Conservation (phyloP, 1,140 invertebrate genomes). For the Drosophila punjabiensis region DNA sequence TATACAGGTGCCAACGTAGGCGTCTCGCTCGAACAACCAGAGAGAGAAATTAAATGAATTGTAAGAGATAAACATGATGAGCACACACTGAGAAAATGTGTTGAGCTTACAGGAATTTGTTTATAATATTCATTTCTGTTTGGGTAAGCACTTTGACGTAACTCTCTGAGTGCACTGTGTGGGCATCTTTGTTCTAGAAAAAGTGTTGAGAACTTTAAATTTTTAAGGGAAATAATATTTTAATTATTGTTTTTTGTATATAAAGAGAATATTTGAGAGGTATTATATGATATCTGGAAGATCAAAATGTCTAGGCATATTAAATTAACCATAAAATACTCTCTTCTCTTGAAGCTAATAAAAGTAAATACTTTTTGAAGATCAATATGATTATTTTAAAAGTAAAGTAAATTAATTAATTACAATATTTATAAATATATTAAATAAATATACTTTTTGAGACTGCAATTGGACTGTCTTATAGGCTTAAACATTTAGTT, state of each 20-base stretch:
- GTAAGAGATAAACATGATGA: constrained; percentile 1
- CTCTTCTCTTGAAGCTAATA: not conserved
- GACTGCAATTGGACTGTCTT: too few species aligned
- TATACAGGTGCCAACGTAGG: constrained; percentile 66
- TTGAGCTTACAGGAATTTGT: not conserved
- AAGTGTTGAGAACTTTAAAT: not conserved
- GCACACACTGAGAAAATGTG: not conserved
- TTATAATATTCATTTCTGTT: not conserved
- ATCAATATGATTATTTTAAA: too few species aligned
- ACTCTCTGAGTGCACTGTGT: not conserved
- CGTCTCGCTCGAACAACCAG: constrained; percentile 27
- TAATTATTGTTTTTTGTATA: too few species aligned
- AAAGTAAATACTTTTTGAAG: not conserved
- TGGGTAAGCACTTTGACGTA: not conserved
- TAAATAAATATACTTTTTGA: too few species aligned
- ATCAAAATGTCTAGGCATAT: not conserved
- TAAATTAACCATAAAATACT: too few species aligned
- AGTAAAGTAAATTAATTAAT: too few species aligned
- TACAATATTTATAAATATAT: too few species aligned
- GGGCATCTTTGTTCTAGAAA: not conserved
- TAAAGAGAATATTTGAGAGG: too few species aligned
- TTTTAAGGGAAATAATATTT: not conserved
- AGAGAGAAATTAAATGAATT: constrained; percentile 15
- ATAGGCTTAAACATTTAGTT: too few species aligned
- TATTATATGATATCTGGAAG: not conserved